Conservation (phyloP, 2,797 vertebrate genomes). For the Halcyon badia region DNA sequence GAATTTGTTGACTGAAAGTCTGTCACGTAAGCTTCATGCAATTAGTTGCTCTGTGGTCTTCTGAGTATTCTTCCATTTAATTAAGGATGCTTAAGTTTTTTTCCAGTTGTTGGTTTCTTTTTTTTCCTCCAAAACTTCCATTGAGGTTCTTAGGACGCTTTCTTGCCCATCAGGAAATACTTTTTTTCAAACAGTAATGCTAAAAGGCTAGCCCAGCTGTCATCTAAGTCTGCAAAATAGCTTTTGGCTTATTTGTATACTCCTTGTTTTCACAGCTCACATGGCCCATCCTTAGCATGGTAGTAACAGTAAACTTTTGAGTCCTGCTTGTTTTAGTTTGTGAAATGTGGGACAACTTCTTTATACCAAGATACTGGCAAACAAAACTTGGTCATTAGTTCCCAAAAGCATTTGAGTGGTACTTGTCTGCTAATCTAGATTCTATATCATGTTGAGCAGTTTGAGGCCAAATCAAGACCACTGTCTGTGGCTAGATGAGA, state of each 20-base stretch:
- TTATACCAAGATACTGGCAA: background rate
- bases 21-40: rapidly evolving
- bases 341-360: background rate
- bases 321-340: background rate
- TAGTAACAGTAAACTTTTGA: background rate
- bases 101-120: background rate
- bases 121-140: background rate
- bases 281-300: background rate
- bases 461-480: background rate
- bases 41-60: background rate
- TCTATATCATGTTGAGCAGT: rapidly evolving
- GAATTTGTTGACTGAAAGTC: background rate
- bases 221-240: background rate
- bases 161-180: background rate
- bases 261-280: rapidly evolving
- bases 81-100: background rate
- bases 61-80: background rate
- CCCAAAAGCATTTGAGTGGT: background rate
- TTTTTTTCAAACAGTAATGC: background rate
- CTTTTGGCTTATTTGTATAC: background rate
- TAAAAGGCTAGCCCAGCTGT: background rate
- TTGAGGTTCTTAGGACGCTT: background rate
- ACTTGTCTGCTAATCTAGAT: background rate
- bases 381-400: background rate
- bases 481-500: background rate